These are phyloP conservation scores for Sarotherodon lohbergeri DNA, from an alignment of 2,113 vertebrate genomes.

Conservation along the genomic window DNA sequence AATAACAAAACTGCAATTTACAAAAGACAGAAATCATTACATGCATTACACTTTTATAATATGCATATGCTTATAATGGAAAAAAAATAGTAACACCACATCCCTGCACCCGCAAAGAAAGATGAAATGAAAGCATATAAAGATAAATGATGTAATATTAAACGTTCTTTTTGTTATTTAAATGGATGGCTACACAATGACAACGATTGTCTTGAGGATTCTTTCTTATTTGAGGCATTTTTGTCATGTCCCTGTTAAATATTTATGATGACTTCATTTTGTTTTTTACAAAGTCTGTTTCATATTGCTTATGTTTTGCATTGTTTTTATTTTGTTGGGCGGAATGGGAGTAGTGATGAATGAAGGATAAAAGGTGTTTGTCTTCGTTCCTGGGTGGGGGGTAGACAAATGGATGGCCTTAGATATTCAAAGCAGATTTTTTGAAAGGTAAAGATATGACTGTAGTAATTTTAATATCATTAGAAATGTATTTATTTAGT, in stretches of 20 bases:
- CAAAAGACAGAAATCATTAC: background rate
- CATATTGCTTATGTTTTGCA: background rate
- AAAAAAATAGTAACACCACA: background rate
- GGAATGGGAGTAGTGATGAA: background rate
- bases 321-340: background rate
- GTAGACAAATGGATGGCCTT: background rate
- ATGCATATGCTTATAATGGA: background rate
- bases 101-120: background rate
- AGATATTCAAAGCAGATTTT: background rate
- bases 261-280: background rate
- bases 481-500: background rate
- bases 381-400: background rate
- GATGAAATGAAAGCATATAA: background rate
- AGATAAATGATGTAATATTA: background rate
- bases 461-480: background rate
- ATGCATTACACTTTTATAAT: background rate
- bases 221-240: background rate
- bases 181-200: background rate
- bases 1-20: background rate
- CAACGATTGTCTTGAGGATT: background rate
- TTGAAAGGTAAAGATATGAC: background rate
- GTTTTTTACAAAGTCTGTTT: background rate
- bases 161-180: background rate
- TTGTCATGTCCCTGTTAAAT: background rate
- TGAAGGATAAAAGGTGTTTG: background rate